Base-by-base conservation (phyloP, 2,888 invertebrate genomes). In the Meteorus colon region DNA sequence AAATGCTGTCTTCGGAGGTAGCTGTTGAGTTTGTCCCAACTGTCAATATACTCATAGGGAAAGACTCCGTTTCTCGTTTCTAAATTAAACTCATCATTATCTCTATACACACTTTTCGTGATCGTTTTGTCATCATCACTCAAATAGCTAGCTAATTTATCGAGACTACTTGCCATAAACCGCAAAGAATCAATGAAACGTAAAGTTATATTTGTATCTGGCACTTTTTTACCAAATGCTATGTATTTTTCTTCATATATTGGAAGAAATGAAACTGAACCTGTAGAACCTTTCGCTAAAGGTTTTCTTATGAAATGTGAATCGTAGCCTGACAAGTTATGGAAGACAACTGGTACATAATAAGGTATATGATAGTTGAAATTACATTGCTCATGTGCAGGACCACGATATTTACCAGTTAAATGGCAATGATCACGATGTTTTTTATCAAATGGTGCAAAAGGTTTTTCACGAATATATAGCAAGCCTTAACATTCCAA, bases 151-250 rank as follows among this genome's bases (percentile, higher is more conserved):
- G 82, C 72, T 69, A 85, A 78, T 78, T 82, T 78, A 65, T 45
- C 45, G 0, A 45, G 3, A 71, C 80, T 79, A n/a, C 80, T 71
- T 14, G 79, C 31, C 82, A 86, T 81, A 77, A 85, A 87, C 41
- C 83, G 73, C 70, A 81, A 83, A 16, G 83, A 85, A 75, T 86
- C 85, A n/a, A 86, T 62, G 63, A 82, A 82, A n/a, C 81, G 81
- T 82, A 76, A 86, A 8, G 34, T 8, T 34, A 8, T 34, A 0
- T 8, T 34, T 4, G 34, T 34, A 34, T 8, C 34, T 34, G 5
- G 4, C 34, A 34, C 34, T 34, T 34, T 34, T 34, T 34, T 34
- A 34, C 5, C 8, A 8, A 8, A 84, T 6, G 83, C 84, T 59
- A 84, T 62, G 29, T 62, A 62, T 62, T 29, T 62, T 31, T 62